Evolutionary conservation across 2,888 invertebrate species (phyloP).

Genomic region (Rhagonycha fulva): DNA sequence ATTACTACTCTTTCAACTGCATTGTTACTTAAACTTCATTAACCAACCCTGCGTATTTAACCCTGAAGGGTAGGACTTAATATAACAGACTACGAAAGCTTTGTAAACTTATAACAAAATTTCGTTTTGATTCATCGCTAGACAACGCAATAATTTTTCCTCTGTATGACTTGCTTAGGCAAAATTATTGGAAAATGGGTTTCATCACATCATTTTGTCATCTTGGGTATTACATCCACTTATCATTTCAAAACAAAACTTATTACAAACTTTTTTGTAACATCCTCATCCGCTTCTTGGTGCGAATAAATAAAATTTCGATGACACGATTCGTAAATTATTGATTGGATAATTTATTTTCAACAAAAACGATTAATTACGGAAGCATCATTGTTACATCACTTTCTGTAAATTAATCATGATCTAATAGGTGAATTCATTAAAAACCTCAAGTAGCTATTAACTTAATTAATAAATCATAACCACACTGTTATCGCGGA

Average conservation of each 20-base stretch:
- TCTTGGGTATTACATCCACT: not conserved
- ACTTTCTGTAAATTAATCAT: not conserved
- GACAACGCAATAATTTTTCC: not conserved
- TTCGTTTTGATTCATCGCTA: not conserved
- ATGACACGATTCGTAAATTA: not conserved
- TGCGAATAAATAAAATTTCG: not conserved
- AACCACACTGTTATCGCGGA: not conserved
- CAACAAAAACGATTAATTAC: not conserved
- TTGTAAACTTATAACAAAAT: not conserved
- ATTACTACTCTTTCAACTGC: not conserved
- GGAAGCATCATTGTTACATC: not conserved
- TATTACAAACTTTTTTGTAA: not conserved
- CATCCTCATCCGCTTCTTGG: not conserved
- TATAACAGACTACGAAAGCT: not conserved
- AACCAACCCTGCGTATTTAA: not conserved
- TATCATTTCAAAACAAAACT: not conserved
- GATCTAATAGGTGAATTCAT: not conserved
- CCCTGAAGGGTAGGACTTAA: not conserved
- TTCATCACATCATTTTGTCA: not conserved
- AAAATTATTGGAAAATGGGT: not conserved
- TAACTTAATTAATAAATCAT: not conserved
- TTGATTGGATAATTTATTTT: not conserved
- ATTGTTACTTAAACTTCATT: not conserved
- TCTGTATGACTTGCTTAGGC: not conserved
- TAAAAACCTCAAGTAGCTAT: not conserved